A percentile compares a stretch with the other conserved stretches of the same genome.
Conservation (phyloP, 2,113 vertebrate genomes). For the Macroglossus sobrinus region DNA sequence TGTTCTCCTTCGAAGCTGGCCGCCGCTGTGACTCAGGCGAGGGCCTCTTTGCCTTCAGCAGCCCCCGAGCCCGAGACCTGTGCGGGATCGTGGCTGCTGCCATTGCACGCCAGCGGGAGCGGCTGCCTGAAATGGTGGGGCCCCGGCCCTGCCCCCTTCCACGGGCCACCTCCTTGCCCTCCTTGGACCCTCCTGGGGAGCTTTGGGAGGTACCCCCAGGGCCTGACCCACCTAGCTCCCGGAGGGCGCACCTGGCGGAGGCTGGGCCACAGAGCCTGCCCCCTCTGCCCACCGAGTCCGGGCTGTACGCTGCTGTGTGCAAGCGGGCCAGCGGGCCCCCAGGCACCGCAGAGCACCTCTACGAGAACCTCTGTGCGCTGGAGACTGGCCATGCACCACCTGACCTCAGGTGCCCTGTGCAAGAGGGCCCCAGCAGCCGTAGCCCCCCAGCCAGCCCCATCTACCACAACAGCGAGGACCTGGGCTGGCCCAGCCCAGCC, state of each 20-base stretch:
- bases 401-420: neutral
- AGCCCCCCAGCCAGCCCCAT: neutral
- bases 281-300: neutral
- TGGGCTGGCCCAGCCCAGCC: neutral
- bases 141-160: conserved; percentile 23
- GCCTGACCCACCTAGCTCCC: neutral
- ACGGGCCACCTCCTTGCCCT: conserved; percentile 68
- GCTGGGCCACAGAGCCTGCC: conserved; percentile 64
- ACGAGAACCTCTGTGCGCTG: conserved; percentile 76
- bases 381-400: neutral
- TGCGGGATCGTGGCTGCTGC: conserved; percentile 77
- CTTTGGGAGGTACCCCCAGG: conserved; percentile 9
- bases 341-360: conserved; percentile 71
- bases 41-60: conserved; percentile 90
- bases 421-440: conserved; percentile 42
- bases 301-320: conserved; percentile 48
- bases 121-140: neutral
- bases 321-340: conserved; percentile 28
- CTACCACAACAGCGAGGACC: conserved; percentile 71
- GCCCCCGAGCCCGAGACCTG: conserved; percentile 80
- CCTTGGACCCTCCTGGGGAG: conserved; percentile 59
- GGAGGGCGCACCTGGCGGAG: neutral
- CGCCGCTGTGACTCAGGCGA: conserved; percentile 89
- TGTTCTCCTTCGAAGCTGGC: conserved; percentile 90
- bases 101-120: conserved; percentile 77